Evolutionary conservation across 2,113 vertebrate genomes (phyloP).

Genomic region (Platycercus adscitus): DNA sequence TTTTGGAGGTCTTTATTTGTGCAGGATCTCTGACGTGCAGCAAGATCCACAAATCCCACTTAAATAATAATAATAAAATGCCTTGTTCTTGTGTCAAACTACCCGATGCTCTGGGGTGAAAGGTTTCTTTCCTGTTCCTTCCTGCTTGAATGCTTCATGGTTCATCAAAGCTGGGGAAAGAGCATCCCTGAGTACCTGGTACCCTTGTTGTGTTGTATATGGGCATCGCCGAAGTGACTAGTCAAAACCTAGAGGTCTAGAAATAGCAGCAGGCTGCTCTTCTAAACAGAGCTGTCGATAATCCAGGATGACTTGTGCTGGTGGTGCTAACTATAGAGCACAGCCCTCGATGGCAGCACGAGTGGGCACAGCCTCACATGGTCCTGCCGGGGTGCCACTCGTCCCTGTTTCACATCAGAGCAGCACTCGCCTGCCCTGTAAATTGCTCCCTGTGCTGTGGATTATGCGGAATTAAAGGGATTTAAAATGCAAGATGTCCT

Average conservation of each 20-base stretch:
- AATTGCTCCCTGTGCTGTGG: background rate
- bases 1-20: background rate
- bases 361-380: accelerated
- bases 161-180: background rate
- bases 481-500: conserved; percentile 67
- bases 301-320: background rate
- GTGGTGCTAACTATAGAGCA: background rate
- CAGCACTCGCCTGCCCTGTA: background rate
- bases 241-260: background rate
- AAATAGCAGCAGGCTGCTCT: background rate
- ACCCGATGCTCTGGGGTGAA: background rate
- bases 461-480: conserved; percentile 66
- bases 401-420: background rate
- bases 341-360: background rate
- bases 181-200: background rate
- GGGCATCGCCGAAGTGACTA: background rate
- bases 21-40: background rate
- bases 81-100: background rate
- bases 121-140: background rate
- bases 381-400: background rate
- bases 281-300: background rate
- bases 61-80: background rate
- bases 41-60: background rate
- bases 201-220: too few relatives aligned
- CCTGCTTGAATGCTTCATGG: background rate